These are phyloP conservation scores for Pipra filicauda DNA, from an alignment of 2,113 vertebrate species.

Conservation along the genomic window DNA sequence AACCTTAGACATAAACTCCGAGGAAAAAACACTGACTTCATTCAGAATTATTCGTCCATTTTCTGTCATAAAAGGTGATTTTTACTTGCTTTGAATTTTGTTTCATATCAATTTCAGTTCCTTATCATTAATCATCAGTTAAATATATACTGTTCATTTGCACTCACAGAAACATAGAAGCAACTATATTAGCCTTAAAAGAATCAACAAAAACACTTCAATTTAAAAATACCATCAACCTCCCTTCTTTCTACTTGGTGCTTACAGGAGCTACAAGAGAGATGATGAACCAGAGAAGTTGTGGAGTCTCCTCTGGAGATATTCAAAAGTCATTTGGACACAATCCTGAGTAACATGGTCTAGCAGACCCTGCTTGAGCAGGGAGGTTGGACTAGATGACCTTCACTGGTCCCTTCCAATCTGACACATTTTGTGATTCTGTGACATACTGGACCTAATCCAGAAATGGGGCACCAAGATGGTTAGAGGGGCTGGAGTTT, in stretches of 20 bases:
- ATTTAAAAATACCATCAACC: neutral
- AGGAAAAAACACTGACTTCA: neutral
- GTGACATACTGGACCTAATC: neutral
- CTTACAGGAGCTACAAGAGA: neutral
- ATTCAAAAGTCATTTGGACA: neutral
- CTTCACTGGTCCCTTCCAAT: neutral
- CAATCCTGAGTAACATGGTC: neutral
- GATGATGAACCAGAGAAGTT: rapidly evolving
- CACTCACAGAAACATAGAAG: neutral
- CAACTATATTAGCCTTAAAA: neutral
- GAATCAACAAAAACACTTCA: neutral
- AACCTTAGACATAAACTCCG: neutral
- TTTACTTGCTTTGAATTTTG: neutral
- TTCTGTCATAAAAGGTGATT: neutral
- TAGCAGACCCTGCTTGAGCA: neutral
- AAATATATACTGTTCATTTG: neutral
- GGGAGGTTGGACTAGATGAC: neutral
- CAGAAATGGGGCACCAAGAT: neutral
- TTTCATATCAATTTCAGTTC: neutral
- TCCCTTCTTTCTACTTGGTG: neutral
- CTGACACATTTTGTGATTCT: neutral
- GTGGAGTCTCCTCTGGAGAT: neutral
- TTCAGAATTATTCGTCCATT: neutral
- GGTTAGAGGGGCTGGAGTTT: neutral
- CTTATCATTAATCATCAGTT: neutral